Conservation (phyloP, 1,140 invertebrate species). For the Augochlora pura region DNA sequence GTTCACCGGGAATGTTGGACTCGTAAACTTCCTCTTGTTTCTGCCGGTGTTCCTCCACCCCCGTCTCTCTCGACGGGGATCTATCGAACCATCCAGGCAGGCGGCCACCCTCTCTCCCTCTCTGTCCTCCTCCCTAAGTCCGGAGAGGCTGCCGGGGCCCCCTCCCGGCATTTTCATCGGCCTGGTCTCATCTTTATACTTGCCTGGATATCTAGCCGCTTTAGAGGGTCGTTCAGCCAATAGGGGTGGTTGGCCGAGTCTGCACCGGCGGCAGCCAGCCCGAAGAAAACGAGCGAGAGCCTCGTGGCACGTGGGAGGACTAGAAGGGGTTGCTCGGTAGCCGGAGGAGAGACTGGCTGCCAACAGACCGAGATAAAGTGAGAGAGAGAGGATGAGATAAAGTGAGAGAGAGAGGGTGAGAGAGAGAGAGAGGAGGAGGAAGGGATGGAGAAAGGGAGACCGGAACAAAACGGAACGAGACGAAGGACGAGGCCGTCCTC, state of each 20-base stretch:
- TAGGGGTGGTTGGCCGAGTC: constrained; percentile 61
- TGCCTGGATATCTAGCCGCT: constrained; percentile 43
- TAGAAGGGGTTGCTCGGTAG: background rate
- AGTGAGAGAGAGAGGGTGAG: background rate
- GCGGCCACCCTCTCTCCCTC: too few relatives aligned
- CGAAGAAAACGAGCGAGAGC: constrained; percentile 41
- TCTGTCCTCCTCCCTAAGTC: too few relatives aligned
- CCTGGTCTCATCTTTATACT: constrained; percentile 43
- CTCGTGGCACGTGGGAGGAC: constrained; percentile 46
- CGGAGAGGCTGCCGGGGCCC: too few relatives aligned
- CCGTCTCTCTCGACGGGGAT: background rate
- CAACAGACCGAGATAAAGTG: background rate
- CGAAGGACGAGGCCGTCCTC: background rate
- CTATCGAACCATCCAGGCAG: too few relatives aligned
- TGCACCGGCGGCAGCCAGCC: constrained; percentile 13
- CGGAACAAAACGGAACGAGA: constrained; percentile 8
- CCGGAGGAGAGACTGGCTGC: background rate
- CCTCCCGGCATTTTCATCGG: constrained; percentile 21
- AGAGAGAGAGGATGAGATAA: constrained; percentile 27
- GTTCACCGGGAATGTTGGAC: constrained; percentile 60
- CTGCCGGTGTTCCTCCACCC: background rate
- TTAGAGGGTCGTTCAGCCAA: constrained; percentile 56
- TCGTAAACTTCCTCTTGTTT: constrained; percentile 56
- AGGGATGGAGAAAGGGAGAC: background rate
- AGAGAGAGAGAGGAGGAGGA: too few relatives aligned